phyloP scores from a whole-genome alignment of 2,797 vertebrate species.

The Chanos chanos region DNA sequence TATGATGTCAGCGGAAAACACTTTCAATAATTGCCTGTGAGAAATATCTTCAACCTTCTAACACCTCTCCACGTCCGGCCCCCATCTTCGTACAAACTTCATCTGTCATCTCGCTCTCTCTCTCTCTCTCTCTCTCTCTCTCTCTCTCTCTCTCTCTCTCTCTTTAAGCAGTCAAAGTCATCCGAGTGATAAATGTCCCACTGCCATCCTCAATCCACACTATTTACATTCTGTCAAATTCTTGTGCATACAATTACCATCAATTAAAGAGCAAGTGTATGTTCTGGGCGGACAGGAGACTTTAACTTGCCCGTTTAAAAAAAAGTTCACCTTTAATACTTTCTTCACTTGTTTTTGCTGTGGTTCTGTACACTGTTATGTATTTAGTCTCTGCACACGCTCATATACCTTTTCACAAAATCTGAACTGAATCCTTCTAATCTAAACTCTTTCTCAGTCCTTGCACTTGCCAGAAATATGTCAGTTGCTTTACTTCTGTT shows the following conservation, averaged over 20 bases:
- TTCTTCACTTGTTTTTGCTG: conserved; percentile 83
- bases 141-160: too few species aligned
- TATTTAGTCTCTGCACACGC: too few species aligned
- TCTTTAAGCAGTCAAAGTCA: conserved; percentile 86
- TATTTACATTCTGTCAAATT: conserved; percentile 89
- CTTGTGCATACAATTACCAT: conserved; percentile 82
- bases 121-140: too few species aligned
- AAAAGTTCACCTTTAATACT: conserved; percentile 1
- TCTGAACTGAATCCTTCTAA: too few species aligned
- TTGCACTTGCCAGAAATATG: too few species aligned
- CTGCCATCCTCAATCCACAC: conserved; percentile 80
- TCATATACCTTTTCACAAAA: too few species aligned
- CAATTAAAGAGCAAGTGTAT: conserved; percentile 78
- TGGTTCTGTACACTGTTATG: conserved; percentile 62
- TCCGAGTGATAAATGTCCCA: conserved; percentile 85
- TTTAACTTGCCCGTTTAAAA: background rate
- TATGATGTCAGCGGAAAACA: conserved; percentile 89
- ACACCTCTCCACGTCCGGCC: conserved; percentile 82
- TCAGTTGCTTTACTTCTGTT: too few species aligned
- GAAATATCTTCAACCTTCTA: conserved; percentile 90
- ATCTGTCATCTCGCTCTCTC: conserved; percentile 81
- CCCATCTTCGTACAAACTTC: conserved; percentile 81
- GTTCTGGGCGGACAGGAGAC: conserved; percentile 58
- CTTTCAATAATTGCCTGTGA: conserved; percentile 98
- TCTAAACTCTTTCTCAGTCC: too few species aligned